Conservation (phyloP, 2,113 vertebrate species). For the Urocolius indicus region DNA sequence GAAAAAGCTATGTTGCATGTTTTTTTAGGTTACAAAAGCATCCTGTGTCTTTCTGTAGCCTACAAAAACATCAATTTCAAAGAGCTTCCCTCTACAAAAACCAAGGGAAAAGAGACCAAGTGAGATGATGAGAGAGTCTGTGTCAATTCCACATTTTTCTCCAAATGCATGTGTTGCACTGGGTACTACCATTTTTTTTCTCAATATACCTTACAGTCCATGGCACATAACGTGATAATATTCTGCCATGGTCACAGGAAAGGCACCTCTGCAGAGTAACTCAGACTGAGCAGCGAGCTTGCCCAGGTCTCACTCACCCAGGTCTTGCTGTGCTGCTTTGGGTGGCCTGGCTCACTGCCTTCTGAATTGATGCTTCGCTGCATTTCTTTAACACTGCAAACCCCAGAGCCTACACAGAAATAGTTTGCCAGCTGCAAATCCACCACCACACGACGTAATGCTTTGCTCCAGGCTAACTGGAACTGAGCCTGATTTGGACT, state of each 20-base stretch:
- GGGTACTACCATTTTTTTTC: not conserved
- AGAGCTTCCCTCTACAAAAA: not conserved
- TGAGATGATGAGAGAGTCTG: not conserved
- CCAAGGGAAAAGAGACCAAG: not conserved
- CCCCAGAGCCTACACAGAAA: not conserved
- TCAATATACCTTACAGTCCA: not conserved
- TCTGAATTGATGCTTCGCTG: not conserved
- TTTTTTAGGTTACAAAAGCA: slow-evolving; percentile 18
- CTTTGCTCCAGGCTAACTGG: not conserved
- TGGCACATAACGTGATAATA: not conserved
- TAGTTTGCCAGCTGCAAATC: not conserved
- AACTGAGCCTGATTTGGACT: not conserved
- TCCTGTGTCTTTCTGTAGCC: not conserved
- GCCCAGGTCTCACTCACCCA: not conserved
- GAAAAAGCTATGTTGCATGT: not conserved
- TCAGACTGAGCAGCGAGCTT: not conserved
- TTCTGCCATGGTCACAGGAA: not conserved
- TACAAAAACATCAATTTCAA: not conserved
- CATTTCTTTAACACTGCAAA: not conserved
- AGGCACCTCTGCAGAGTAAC: not conserved
- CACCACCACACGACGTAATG: accelerated
- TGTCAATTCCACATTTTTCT: not conserved
- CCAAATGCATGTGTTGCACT: not conserved
- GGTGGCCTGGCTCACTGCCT: not conserved
- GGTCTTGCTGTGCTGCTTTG: not conserved